Percentiles rank a stretch among this genome's conserved stretches.
These are phyloP conservation scores for Manduca sexta DNA, from an alignment of 1,140 invertebrate genomes.

Conservation along the genomic window DNA sequence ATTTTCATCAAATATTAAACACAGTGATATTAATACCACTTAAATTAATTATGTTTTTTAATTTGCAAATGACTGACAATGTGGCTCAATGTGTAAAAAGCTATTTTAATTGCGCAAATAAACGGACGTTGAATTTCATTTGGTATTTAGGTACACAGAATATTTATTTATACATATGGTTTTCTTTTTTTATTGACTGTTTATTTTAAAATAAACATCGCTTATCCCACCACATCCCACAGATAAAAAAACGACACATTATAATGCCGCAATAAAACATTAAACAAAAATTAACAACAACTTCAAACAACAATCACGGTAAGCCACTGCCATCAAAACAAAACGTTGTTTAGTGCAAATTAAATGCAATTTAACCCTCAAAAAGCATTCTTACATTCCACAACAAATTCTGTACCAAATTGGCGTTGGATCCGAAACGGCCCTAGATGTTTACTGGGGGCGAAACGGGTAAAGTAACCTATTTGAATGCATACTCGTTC, in stretches of 20 bases:
- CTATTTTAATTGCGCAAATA: no score
- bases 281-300: constrained; percentile 1
- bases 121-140: no score
- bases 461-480: constrained; percentile 75
- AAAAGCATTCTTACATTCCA: constrained; percentile 61
- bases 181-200: no score
- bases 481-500: constrained; percentile 81
- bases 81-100: no score
- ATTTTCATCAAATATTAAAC: no score
- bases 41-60: no score
- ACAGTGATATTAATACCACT: no score
- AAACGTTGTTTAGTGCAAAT: constrained; percentile 60
- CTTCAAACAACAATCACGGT: neutral
- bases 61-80: no score
- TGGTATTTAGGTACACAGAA: no score
- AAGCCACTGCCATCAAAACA: neutral
- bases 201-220: no score
- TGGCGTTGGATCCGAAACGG: constrained; percentile 49
- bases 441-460: constrained; percentile 54
- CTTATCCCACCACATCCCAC: no score
- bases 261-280: neutral
- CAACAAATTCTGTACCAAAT: constrained; percentile 68
- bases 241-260: neutral
- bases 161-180: no score
- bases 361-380: constrained; percentile 66